These are phyloP conservation scores for Drosophila infuscata DNA, from an alignment of 2,888 invertebrate genomes.

Conservation along the genomic window DNA sequence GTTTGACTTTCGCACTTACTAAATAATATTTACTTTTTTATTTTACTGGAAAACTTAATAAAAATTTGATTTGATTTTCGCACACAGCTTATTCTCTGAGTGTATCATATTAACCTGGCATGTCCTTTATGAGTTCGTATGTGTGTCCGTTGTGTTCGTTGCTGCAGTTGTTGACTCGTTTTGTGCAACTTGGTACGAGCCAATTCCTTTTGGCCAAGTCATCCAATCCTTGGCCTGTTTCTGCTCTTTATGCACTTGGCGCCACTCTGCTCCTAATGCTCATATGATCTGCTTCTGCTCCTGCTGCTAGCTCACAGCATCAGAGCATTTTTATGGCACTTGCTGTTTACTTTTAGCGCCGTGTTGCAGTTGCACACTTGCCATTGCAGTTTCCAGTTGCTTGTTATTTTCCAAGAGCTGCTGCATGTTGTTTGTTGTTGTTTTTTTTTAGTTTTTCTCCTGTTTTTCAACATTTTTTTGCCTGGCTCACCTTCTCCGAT, in stretches of 20 bases:
- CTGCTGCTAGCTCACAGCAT: constrained; percentile 32
- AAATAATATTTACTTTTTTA: not conserved
- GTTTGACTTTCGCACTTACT: not conserved
- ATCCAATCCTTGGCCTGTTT: constrained; percentile 62
- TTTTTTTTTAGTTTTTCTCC: not conserved
- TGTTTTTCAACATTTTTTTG: constrained; percentile 3
- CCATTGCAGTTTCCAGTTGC: constrained; percentile 52
- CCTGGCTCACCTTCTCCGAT: constrained; percentile 30
- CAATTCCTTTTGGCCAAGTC: constrained; percentile 70
- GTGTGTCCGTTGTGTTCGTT: constrained; percentile 32
- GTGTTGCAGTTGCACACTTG: constrained; percentile 17
- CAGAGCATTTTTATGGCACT: constrained; percentile 69
- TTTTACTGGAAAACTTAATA: not conserved
- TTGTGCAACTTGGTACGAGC: constrained; percentile 63
- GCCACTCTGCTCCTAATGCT: constrained; percentile 46
- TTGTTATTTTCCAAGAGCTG: constrained; percentile 43
- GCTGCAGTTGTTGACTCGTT: constrained; percentile 75
- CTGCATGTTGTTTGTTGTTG: constrained; percentile 31
- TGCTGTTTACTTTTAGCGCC: constrained; percentile 61
- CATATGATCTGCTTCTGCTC: constrained; percentile 64
- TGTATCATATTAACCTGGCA: constrained; percentile 32
- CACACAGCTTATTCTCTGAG: not conserved
- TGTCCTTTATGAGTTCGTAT: constrained; percentile 55
- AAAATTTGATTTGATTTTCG: not conserved
- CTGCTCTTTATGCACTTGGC: constrained; percentile 67